Base-by-base conservation (phyloP, 2,113 vertebrate species). In the Hucho hucho region DNA sequence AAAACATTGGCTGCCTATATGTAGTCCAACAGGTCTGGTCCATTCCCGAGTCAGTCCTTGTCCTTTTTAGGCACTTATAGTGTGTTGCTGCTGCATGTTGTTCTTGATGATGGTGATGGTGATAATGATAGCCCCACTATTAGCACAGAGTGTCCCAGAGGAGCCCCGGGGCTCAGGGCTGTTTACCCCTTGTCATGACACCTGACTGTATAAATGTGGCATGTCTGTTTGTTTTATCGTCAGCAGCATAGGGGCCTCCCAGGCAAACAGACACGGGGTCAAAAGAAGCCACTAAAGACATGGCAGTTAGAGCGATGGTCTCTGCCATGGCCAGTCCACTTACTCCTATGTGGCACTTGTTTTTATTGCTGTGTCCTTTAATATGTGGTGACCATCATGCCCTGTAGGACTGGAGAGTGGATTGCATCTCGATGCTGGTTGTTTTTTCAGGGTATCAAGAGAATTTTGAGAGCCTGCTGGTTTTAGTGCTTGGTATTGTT, bases 151-250 rank as follows among this genome's bases (percentile, higher is more conserved):
- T 77, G 79, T 68, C 80, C 69, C 83, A 83, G 47, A 0, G 78
- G 85, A 79, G 76, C 78, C 86, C 80, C 1, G 4, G 37, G 80
- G 87, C 89, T 25, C 67, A 9, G 0, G 67, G 79, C 88, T 84
- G 79, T 88, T 91, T 88, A 91, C 87, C 86, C 88, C 85, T 85
- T 81, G 84, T 89, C 87, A 84, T 89, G 87, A 92, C 88, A 91
- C 88, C 89, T 91, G 89, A 90, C 88, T 85, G 89, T 92, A 88
- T 87, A 92, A 92, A 90, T 75, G 87, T 84, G 85, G 73, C 75
- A 78, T 85, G 88, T 91, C 92, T 81, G 82, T 87, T 89, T 90
- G 89, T 84, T 90, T 93, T 89, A 91, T 90, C 69, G 82, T 89
- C 86, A 89, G 65, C 85, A 65, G 82, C 43, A 43, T 32, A 67